Conservation (phyloP, 1,140 invertebrate species). For the Cataglyphis hispanica region DNA sequence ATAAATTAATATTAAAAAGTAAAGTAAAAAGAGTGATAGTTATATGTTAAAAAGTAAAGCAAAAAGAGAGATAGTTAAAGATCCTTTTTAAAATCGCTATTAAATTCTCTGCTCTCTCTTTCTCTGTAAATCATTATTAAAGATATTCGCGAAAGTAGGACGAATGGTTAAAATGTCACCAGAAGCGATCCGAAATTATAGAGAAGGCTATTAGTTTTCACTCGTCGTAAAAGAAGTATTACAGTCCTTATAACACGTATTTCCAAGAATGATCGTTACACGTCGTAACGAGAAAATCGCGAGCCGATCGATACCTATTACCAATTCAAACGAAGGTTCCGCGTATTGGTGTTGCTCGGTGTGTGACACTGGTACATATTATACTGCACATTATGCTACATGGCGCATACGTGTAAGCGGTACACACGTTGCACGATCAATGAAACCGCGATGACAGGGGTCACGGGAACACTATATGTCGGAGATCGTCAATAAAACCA, state of each 20-base stretch:
- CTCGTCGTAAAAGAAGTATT: background rate
- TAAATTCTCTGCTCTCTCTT: background rate
- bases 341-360: background rate
- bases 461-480: slow-evolving; percentile 28
- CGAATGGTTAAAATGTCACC: slow-evolving; percentile 2
- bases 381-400: background rate
- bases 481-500: slow-evolving; percentile 64
- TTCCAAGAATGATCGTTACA: background rate
- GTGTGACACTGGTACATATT: background rate
- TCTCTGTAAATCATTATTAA: background rate
- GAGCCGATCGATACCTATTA: slow-evolving; percentile 36
- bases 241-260: slow-evolving; percentile 4
- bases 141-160: background rate
- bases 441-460: slow-evolving; percentile 28
- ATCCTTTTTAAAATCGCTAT: background rate
- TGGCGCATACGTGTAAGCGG: background rate
- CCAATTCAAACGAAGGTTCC: slow-evolving; percentile 50
- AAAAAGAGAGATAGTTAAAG: background rate
- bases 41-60: background rate
- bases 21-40: background rate
- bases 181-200: background rate
- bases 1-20: background rate
- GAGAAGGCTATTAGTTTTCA: background rate
- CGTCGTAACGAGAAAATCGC: slow-evolving; percentile 44
- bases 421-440: slow-evolving; percentile 40